Evolutionary conservation across 2,113 vertebrate species (phyloP).

Genomic region (Varanus salvator): DNA sequence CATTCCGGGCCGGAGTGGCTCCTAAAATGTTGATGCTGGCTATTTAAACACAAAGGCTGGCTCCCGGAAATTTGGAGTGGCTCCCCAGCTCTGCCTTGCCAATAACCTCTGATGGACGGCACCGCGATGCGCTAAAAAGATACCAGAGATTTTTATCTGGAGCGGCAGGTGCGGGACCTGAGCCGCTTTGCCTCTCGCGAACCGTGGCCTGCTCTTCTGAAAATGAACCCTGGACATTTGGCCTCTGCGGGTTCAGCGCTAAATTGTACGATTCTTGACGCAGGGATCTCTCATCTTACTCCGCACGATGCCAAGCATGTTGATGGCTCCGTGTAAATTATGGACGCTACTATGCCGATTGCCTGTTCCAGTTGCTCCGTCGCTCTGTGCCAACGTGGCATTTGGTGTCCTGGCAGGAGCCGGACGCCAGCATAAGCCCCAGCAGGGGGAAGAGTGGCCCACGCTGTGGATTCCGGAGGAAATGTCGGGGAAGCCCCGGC

Average conservation of each 20-base stretch:
- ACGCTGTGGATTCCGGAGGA: rapidly evolving
- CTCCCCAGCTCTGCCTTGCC: neutral
- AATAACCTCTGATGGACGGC: neutral
- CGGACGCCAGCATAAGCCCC: neutral
- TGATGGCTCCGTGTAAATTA: neutral
- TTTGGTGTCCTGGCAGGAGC: neutral
- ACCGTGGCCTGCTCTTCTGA: neutral
- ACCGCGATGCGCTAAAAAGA: too few relatives aligned
- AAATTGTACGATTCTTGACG: neutral
- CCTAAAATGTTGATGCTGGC: neutral
- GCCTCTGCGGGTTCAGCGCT: neutral
- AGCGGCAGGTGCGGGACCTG: neutral
- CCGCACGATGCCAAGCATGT: neutral
- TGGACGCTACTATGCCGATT: neutral
- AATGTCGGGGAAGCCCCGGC: rapidly evolving
- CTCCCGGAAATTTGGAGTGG: neutral
- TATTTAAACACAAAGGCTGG: neutral
- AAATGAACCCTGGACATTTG: neutral
- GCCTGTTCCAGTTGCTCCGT: too few relatives aligned
- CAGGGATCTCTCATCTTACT: neutral
- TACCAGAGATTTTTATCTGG: neutral
- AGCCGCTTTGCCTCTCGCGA: too few relatives aligned
- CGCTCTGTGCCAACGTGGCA: neutral
- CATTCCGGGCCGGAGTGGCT: neutral
- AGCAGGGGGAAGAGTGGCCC: rapidly evolving